Evolutionary conservation across 2,888 invertebrate genomes (phyloP).

Genomic region (Microdon myrmicae): DNA sequence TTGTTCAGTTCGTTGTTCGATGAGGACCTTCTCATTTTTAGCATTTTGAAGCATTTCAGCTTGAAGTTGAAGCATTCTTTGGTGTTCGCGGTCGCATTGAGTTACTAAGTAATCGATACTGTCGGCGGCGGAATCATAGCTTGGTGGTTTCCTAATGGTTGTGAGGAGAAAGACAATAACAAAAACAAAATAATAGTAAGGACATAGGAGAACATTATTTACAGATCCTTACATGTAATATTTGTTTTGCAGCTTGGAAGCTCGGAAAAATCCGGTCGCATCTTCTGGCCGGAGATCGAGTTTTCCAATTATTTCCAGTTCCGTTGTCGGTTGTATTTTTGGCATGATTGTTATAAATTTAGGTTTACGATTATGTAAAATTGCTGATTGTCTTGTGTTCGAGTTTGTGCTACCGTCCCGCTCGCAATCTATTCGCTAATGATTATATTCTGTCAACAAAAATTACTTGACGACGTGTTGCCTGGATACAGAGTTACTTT

Average conservation of each 20-base stretch:
- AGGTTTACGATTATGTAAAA: not conserved
- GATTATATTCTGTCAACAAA: not conserved
- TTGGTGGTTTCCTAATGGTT: conserved; percentile 61
- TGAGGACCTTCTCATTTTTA: conserved; percentile 56
- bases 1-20: conserved; percentile 59
- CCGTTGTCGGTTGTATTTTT: conserved; percentile 61
- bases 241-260: conserved; percentile 62
- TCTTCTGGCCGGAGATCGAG: conserved; percentile 63
- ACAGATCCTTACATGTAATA: conserved; percentile 60
- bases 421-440: not conserved
- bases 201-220: not conserved
- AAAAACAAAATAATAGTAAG: not conserved
- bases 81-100: conserved; percentile 62
- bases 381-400: no score
- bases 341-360: conserved; percentile 57
- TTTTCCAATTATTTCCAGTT: conserved; percentile 57
- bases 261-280: conserved; percentile 60
- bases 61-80: conserved; percentile 60
- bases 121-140: conserved; percentile 64
- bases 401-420: not conserved
- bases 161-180: no score
- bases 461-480: not conserved
- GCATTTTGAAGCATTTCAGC: conserved; percentile 58
- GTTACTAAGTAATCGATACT: conserved; percentile 62
- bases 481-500: no score